These are phyloP conservation scores for Neolamprologus ventralis DNA, from an alignment of 2,113 vertebrate genomes.

Conservation along the genomic window DNA sequence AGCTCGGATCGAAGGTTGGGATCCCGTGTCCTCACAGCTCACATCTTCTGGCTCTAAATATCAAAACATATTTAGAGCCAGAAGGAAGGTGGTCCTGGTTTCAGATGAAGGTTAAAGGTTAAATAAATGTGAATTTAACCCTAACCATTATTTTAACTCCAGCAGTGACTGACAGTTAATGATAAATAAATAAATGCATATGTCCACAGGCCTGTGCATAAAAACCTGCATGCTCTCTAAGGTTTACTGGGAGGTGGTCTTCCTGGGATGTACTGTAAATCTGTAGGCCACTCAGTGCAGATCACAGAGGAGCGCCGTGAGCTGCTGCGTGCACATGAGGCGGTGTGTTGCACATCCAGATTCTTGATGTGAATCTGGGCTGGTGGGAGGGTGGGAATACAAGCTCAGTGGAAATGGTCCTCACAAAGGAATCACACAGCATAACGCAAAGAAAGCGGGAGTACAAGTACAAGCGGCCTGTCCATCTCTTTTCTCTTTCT, in stretches of 20 bases:
- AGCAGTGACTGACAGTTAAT: not conserved
- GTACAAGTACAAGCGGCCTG: constrained; percentile 40
- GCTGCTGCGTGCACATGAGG: constrained; percentile 31
- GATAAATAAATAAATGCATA: not conserved
- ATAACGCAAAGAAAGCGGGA: constrained; percentile 53
- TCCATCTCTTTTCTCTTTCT: constrained; percentile 29
- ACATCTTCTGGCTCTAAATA: not conserved
- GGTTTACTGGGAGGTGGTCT: not conserved
- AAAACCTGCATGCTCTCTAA: not conserved
- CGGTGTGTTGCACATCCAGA: constrained; percentile 47
- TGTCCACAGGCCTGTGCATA: not conserved
- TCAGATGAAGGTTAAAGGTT: not conserved
- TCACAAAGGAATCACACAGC: constrained; percentile 63
- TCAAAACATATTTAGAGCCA: not conserved
- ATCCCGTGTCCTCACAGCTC: not conserved
- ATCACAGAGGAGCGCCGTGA: constrained; percentile 34
- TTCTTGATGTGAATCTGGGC: constrained; percentile 52
- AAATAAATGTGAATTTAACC: not conserved
- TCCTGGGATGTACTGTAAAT: not conserved
- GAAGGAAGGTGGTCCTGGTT: not conserved
- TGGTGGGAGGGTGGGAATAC: constrained; percentile 38
- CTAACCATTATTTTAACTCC: not conserved
- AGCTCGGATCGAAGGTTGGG: not conserved
- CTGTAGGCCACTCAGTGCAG: constrained; percentile 46
- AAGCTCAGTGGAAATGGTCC: constrained; percentile 33